phyloP scores from a whole-genome alignment of 2,888 invertebrate species.

The Reticulitermes lucifugus region DNA sequence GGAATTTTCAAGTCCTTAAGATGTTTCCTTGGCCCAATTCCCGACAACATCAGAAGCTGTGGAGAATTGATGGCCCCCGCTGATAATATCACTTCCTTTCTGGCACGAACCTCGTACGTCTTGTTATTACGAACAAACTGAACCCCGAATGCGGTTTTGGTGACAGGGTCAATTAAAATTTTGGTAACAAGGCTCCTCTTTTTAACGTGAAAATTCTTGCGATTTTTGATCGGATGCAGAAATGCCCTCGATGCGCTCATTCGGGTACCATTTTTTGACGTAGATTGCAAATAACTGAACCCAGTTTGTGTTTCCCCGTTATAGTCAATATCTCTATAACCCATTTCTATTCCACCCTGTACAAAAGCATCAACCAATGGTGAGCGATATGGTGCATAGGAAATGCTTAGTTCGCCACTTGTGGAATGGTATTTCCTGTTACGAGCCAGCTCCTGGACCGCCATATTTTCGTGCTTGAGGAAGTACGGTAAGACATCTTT shows the following conservation, averaged over 20 bases:
- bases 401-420: constrained; percentile 57
- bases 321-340: constrained; percentile 60
- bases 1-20: constrained; percentile 70
- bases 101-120: constrained; percentile 59
- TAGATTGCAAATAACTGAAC: constrained; percentile 61
- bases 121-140: constrained; percentile 61
- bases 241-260: constrained; percentile 55
- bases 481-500: constrained; percentile 5
- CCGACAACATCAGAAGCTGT: constrained; percentile 67
- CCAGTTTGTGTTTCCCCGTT: constrained; percentile 61
- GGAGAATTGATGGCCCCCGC: constrained; percentile 44
- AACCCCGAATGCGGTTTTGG: constrained; percentile 47
- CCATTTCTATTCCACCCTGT: constrained; percentile 56
- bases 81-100: no score
- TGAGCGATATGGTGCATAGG: constrained; percentile 57
- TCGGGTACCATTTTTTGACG: constrained; percentile 53
- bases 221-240: constrained; percentile 52
- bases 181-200: constrained; percentile 53
- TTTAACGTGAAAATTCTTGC: constrained; percentile 56
- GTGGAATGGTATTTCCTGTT: neutral
- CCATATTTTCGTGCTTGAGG: no score
- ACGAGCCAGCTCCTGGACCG: no score
- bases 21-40: constrained; percentile 73
- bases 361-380: constrained; percentile 57
- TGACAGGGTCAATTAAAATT: constrained; percentile 58